Percentiles rank a stretch among this genome's conserved stretches.
Conservation (phyloP, 1,140 invertebrate genomes). For the Drosophila albomicans region DNA sequence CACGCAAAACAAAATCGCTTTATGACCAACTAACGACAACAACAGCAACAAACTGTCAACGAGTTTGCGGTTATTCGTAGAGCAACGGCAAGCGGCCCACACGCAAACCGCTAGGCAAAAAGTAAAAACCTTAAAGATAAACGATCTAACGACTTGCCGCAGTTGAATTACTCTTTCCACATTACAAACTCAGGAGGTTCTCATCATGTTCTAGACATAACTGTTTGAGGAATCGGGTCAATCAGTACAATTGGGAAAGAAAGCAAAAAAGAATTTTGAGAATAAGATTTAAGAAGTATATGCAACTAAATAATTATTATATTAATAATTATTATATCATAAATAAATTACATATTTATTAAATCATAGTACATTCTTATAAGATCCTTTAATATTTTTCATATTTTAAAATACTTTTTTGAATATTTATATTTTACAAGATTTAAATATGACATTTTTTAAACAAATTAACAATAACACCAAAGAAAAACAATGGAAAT, state of each 20-base stretch:
- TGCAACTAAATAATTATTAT: no score
- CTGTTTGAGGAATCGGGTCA: neutral
- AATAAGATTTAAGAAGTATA: no score
- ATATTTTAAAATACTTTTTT: no score
- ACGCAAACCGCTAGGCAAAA: constrained; percentile 70
- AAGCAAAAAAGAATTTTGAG: neutral
- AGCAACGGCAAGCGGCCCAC: constrained; percentile 60
- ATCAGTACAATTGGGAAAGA: neutral
- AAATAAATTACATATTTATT: no score
- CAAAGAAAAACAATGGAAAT: no score
- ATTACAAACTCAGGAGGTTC: neutral
- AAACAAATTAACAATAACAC: no score
- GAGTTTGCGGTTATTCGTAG: constrained; percentile 59
- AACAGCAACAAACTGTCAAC: constrained; percentile 72
- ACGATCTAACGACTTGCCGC: constrained; percentile 4
- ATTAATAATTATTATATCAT: no score
- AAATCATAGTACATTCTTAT: no score
- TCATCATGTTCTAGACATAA: neutral
- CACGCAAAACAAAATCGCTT: constrained; percentile 83
- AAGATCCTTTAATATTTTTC: no score
- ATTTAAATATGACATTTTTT: no score
- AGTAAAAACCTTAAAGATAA: constrained; percentile 29
- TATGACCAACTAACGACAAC: constrained; percentile 64
- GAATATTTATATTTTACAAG: no score
- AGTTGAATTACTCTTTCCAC: constrained; percentile 2